Evolutionary conservation across 1,140 invertebrate genomes (phyloP), one percentile per base, ranked within the genome.

Genomic region (Thereuonema tuberculata): DNA sequence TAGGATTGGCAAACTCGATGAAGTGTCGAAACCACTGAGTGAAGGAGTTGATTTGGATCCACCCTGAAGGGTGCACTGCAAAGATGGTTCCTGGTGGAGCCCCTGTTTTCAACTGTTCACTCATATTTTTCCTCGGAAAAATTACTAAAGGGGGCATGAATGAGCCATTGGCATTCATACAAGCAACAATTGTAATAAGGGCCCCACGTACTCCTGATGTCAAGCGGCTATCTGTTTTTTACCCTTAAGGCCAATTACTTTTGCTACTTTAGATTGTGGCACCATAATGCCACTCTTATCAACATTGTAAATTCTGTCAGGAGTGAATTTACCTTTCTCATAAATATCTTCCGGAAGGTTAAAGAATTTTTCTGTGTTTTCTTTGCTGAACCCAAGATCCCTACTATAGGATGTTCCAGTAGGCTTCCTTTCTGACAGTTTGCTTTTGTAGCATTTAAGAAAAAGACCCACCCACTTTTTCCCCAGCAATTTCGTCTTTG

Each of bases 61-160:
- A 37, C 17, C 31, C 31, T 9, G 31, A 37, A 17, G 31, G 31
- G 17, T 17, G 31, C 17, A 17, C 31, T 37, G 5, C 17, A 37
- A 5, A 5, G 5, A 37, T 17, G 5, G 31, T 9, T 9, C 31
- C 31, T 37, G 31, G 31, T 9, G 31, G 17, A 37, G 31, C 17
- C 31, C 5, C 17, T 37, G 31, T 37, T 37, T 37, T 37, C 31
- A 17, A 37, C 17, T 23, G 24, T 1, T 60, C 27, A 48, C 20
- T 20, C 59, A 63, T 61, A 24, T 31, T 54, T 56, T 62, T 56
- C 21, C 61, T n/a, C 1, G 31, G 31, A 37, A 37, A 37, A 37
- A 37, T 37, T 5, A 37, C 5, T 17, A 37, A 9, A 17, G 31
- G 31, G 5, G 31, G 31, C 31, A 37, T 17, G 5, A 9, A 37